Percentiles rank a stretch among this genome's conserved stretches.
Evolutionary conservation across 2,888 invertebrate genomes (phyloP).

Genomic region (Aporophyla nigra): DNA sequence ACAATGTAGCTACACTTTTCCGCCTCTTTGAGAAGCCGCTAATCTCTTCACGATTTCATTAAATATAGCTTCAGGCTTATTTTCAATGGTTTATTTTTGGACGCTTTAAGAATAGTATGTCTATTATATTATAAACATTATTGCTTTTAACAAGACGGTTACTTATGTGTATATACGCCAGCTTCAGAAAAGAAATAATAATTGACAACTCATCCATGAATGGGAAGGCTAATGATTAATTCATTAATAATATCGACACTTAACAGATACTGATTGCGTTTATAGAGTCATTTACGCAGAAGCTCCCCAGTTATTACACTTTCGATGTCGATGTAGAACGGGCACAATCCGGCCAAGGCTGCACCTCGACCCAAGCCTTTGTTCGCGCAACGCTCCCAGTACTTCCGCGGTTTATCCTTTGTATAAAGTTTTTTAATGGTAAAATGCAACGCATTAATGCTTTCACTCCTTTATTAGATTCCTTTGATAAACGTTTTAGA

Average conservation of each 20-base stretch:
- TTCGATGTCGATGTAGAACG: slow-evolving; percentile 74
- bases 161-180: neutral
- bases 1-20: slow-evolving; percentile 23
- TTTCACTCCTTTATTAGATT: slow-evolving; percentile 45
- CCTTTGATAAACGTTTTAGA: slow-evolving; percentile 32
- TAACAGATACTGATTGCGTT: slow-evolving; percentile 43
- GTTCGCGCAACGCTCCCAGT: slow-evolving; percentile 77
- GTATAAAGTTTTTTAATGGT: slow-evolving; percentile 73
- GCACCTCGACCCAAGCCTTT: slow-evolving; percentile 85
- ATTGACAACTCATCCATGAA: slow-evolving; percentile 13
- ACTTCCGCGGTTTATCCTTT: slow-evolving; percentile 79
- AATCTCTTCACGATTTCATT: slow-evolving; percentile 34
- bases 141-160: neutral
- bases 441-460: slow-evolving; percentile 44
- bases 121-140: neutral
- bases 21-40: slow-evolving; percentile 22
- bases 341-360: slow-evolving; percentile 84
- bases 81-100: slow-evolving; percentile 5
- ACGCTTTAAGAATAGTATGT: neutral
- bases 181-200: neutral
- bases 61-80: slow-evolving; percentile 9
- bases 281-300: slow-evolving; percentile 70
- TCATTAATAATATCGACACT: slow-evolving; percentile 5
- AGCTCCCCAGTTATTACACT: slow-evolving; percentile 76
- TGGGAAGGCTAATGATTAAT: slow-evolving; percentile 8